These are phyloP conservation scores for Drosophila mojavensis DNA, from an alignment of 1,140 invertebrate genomes.

Conservation along the genomic window DNA sequence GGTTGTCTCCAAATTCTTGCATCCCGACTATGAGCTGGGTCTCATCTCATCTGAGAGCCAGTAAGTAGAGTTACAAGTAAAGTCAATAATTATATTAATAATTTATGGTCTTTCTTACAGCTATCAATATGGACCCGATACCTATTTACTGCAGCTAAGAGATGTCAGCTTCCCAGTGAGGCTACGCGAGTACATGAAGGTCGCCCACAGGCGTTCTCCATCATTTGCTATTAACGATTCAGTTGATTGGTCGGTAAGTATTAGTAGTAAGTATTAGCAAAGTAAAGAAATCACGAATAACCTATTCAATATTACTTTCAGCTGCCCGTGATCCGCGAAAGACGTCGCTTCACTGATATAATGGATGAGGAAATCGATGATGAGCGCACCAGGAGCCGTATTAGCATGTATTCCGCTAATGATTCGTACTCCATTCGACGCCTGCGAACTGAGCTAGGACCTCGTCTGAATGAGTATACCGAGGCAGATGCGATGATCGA, in stretches of 20 bases:
- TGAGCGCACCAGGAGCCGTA: constrained; percentile 90
- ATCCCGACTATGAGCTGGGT: constrained; percentile 93
- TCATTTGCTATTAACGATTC: constrained; percentile 88
- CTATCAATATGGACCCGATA: constrained; percentile 98
- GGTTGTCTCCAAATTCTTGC: constrained; percentile 89
- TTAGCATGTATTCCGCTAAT: constrained; percentile 90
- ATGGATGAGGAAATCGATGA: constrained; percentile 98
- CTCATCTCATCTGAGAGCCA: constrained; percentile 93
- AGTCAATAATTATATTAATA: not conserved
- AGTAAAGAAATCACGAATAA: not conserved
- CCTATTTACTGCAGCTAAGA: constrained; percentile 95
- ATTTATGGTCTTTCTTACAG: constrained; percentile 83
- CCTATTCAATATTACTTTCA: constrained; percentile 68
- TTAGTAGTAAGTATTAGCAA: not conserved
- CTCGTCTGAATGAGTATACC: constrained; percentile 91
- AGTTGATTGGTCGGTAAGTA: constrained; percentile 90
- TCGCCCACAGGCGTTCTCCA: constrained; percentile 90
- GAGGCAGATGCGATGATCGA: constrained; percentile 93
- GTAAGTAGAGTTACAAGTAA: constrained; percentile 85
- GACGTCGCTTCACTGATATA: constrained; percentile 95
- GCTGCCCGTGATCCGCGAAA: constrained; percentile 94
- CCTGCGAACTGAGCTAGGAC: constrained; percentile 92
- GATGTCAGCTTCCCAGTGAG: constrained; percentile 96
- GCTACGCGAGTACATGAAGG: constrained; percentile 96
- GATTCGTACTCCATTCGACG: constrained; percentile 90